Evolutionary conservation across 2,113 vertebrate species (phyloP), one percentile per base, ranked within the genome.

Genomic region (Pedionomus torquatus): DNA sequence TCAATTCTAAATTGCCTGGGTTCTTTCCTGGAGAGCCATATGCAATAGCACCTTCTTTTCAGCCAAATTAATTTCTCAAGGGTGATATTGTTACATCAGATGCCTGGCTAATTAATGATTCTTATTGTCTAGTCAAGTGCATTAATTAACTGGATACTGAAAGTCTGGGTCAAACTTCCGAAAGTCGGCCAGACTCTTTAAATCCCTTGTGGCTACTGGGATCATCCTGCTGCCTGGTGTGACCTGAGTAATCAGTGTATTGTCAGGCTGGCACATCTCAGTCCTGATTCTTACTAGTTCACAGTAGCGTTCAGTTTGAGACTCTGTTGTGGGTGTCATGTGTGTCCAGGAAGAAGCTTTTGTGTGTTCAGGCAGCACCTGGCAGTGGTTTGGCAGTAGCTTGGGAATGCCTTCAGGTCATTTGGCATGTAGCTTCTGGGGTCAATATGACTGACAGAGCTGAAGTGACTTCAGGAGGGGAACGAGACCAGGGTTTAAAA

Each of bases 151-250:
- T 43, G 57, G 81, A 78, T 71, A 65, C 39, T 78, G 78, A 68
- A 94, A 84, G 33, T 24, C 93, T 85, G 78, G 61, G 65, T 97
- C 92, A 92, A 83, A 95, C 89, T 89, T 87, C 83, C 92, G 87
- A 91, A 95, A 94, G 91, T 87, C 41, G 12, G 80, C 83, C 89
- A 97, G 90, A 75, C 61, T 78, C 48, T 63, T 43, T 71, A 88
- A 91, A 92, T 93, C 88, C 65, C n/a, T 63, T n/a, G 44, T 49
- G 89, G 61, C 90, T 92, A 39, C 74, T 91, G 90, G 44, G 69
- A 87, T 96, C 90, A 93, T 91, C 33, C 52, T 71, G 72, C 83
- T 90, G 55, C 87, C 89, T 65, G 74, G n/a, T 44, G 61, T 84
- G 92, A 95, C 92, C 90, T 61, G 74, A 61, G 83, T 75, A 57